Evolutionary conservation across 2,797 vertebrate genomes (phyloP).

Genomic region (Hyperoplus lanceolatus): DNA sequence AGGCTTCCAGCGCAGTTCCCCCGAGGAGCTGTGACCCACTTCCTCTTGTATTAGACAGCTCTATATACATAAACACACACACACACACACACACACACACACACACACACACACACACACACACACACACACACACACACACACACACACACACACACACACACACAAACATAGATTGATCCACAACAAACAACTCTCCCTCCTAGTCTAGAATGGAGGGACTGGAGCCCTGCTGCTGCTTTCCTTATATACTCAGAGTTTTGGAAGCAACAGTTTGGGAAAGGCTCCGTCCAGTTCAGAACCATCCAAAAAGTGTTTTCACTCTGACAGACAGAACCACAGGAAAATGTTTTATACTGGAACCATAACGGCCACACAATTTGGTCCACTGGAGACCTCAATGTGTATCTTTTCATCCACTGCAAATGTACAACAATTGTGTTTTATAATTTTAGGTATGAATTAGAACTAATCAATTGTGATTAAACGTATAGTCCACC

Average conservation of each 20-base stretch:
- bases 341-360: background rate
- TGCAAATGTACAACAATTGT: background rate
- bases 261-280: conserved; percentile 3
- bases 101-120: conserved; percentile 6
- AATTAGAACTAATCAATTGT: background rate
- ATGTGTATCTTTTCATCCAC: background rate
- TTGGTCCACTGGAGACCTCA: background rate
- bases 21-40: conserved; percentile 79
- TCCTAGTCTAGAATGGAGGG: background rate
- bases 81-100: conserved; percentile 14
- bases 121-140: conserved; percentile 3
- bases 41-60: conserved; percentile 68
- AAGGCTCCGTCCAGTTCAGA: background rate
- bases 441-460: background rate
- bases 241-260: background rate
- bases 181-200: conserved; percentile 45
- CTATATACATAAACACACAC: conserved; percentile 34
- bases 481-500: too few relatives aligned
- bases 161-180: conserved; percentile 40
- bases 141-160: conserved; percentile 18
- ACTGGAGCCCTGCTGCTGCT: background rate
- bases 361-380: background rate
- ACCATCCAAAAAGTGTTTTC: conserved; percentile 17
- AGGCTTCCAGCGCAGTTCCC: conserved; percentile 69
- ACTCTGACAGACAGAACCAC: background rate